Base-by-base conservation (phyloP, 1,140 invertebrate species). In the Leptinotarsa defecta region DNA sequence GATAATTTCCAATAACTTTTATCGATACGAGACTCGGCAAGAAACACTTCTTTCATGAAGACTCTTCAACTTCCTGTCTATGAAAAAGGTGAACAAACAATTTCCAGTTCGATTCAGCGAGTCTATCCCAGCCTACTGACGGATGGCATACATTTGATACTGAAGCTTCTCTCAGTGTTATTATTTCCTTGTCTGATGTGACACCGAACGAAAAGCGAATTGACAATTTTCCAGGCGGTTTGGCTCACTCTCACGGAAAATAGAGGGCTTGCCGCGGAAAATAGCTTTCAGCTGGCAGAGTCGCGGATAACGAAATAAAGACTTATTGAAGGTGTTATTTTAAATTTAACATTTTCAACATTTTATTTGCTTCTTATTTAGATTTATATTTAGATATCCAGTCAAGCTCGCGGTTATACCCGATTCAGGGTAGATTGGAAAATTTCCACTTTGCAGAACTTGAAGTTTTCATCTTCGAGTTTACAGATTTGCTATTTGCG, bases 161-260 rank as follows among this genome's bases (percentile, higher is more conserved):
- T 34, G 20, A 1, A 17, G n/a, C 19, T 69, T 22, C 75, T 80
- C 78, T 82, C 77, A 74, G 71, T 80, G 80, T 80, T 82, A 82
- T 82, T 82, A 81, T 82, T 81, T 78, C 79, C 80, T 80, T 81
- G 81, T 80, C 80, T 82, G 79, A 79, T 80, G 80, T 80, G 79
- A 81, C 81, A 79, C 20, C 73, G 72, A 73, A 75, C 78, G 78
- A 78, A 84, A 86, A 87, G 86, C 87, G 87, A 89, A 89, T 88
- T 89, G 88, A 86, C 88, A 89, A 89, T 89, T 89, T 89, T 88
- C 88, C 88, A 87, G 86, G 86, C 86, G 86, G 88, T 89, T 89
- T 89, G 87, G 86, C 88, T 84, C 86, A 85, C 86, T 77, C 86
- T 76, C 72, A 76, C 71, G 74, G 79, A 80, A 79, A 79, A 80